These are phyloP conservation scores for Eriosoma lanigerum DNA, from an alignment of 1,140 invertebrate genomes.

Conservation along the genomic window DNA sequence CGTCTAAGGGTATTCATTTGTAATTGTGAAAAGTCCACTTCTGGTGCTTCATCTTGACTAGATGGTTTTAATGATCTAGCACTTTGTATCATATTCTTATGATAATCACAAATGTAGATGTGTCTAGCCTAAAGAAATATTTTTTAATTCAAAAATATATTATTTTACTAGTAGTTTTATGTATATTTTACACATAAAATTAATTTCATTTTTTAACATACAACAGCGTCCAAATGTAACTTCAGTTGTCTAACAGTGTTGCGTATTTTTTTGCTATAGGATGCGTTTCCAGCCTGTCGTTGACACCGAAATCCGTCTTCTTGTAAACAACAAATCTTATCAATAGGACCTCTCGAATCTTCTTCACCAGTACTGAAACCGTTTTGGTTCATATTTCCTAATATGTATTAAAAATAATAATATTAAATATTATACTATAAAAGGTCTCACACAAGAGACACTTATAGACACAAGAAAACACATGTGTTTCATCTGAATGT, in stretches of 20 bases:
- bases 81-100: slow-evolving; percentile 92
- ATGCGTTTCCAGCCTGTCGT: slow-evolving; percentile 88
- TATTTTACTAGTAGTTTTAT: not conserved
- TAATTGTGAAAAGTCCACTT: slow-evolving; percentile 89
- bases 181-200: not conserved
- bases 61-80: slow-evolving; percentile 78
- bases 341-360: slow-evolving; percentile 76
- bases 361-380: slow-evolving; percentile 89
- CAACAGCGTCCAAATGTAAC: slow-evolving; percentile 81
- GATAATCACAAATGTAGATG: slow-evolving; percentile 95
- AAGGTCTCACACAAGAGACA: too few relatives aligned
- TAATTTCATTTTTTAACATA: slow-evolving; percentile 59
- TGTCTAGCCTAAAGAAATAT: slow-evolving; percentile 74
- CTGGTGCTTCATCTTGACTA: slow-evolving; percentile 85
- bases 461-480: too few relatives aligned
- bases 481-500: too few relatives aligned
- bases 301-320: slow-evolving; percentile 85
- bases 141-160: not conserved
- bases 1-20: slow-evolving; percentile 89
- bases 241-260: slow-evolving; percentile 92
- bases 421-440: too few relatives aligned
- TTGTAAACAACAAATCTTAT: slow-evolving; percentile 91
- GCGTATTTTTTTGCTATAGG: slow-evolving; percentile 94
- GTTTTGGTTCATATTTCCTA: slow-evolving; percentile 61
- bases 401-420: too few relatives aligned